A percentile compares a stretch with the other conserved stretches of the same genome.
phyloP scores from a whole-genome alignment of 2,888 invertebrate genomes.

The Lepetodrilus schrolli region DNA sequence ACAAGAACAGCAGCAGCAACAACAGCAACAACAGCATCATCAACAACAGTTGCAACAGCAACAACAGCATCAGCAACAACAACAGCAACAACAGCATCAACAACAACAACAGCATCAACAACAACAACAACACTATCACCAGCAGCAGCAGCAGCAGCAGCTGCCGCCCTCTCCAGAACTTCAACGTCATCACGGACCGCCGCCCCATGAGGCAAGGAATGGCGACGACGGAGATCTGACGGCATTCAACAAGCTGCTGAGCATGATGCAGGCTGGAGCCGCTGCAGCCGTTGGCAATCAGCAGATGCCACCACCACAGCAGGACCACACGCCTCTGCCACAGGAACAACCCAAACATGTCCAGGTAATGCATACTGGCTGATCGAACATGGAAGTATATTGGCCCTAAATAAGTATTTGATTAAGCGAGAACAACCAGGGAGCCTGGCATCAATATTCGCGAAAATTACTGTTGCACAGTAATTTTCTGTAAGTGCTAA shows the following conservation, averaged over 20 bases:
- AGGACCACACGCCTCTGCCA: neutral
- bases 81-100: conserved; percentile 25
- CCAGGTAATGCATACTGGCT: no score
- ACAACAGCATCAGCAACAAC: neutral
- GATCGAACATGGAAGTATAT: no score
- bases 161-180: neutral
- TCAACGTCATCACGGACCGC: neutral
- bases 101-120: neutral
- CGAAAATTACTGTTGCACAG: no score
- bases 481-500: no score
- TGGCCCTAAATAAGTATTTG: no score
- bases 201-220: conserved; percentile 20
- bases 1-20: conserved; percentile 33
- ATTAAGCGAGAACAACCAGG: no score
- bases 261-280: conserved; percentile 69
- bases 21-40: conserved; percentile 32
- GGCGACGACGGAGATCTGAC: conserved; percentile 63
- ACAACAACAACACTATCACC: conserved; percentile 29
- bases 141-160: conserved; percentile 31
- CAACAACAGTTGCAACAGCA: conserved; percentile 7
- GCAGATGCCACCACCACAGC: conserved; percentile 39
- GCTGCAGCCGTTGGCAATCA: conserved; percentile 54
- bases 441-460: no score
- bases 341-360: conserved; percentile 31
- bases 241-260: conserved; percentile 73